phyloP scores from a whole-genome alignment of 2,888 invertebrate species.

The Melolontha melolontha region DNA sequence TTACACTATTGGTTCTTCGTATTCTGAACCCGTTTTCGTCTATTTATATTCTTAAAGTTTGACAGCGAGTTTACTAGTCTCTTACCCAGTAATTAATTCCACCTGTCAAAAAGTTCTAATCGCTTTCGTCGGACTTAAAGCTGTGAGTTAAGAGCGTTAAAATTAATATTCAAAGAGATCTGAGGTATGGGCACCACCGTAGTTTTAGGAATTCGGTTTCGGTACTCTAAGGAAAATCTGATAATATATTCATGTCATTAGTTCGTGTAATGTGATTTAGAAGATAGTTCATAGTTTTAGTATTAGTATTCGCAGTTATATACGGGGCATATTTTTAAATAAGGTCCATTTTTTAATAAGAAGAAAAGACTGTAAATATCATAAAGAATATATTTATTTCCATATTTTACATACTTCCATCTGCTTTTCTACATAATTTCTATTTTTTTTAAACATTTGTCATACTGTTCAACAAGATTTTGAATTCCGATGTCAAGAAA shows the following conservation, averaged over 20 bases:
- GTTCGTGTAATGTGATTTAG: constrained; percentile 13
- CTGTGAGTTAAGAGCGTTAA: constrained; percentile 29
- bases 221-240: constrained; percentile 3
- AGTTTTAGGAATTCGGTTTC: constrained; percentile 6
- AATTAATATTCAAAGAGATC: constrained; percentile 45
- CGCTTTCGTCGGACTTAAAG: constrained; percentile 49
- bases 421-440: no score
- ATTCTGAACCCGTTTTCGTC: background rate
- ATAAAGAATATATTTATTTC: no score
- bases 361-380: no score
- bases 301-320: no score
- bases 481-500: no score
- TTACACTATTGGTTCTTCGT: background rate
- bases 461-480: no score
- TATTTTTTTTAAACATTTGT: no score
- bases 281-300: background rate
- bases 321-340: no score
- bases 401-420: no score
- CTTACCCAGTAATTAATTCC: constrained; percentile 50
- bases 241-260: constrained; percentile 35
- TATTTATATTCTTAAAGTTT: constrained; percentile 30
- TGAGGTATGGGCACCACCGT: constrained; percentile 1
- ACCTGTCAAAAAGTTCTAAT: constrained; percentile 54
- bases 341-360: no score
- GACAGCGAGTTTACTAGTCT: constrained; percentile 8